A percentile compares a stretch with the other conserved stretches of the same genome.
Evolutionary conservation across 37 sponge, comb jelly and placozoan species (phyloP).

Genomic region (Corticium candelabrum): DNA sequence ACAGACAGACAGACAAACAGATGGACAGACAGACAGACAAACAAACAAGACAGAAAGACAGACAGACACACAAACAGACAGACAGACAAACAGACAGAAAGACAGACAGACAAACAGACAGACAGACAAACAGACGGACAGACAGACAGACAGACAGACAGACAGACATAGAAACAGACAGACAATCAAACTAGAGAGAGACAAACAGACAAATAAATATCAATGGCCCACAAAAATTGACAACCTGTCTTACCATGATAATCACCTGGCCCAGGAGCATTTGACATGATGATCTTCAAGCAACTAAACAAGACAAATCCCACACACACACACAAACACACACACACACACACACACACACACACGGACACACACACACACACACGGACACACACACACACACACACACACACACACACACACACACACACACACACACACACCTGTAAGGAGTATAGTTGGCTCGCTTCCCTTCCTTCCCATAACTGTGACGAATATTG

Average conservation of each 20-base stretch:
- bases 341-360: not conserved
- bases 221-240: not conserved
- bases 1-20: too few relatives aligned
- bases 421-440: not conserved
- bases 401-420: not conserved
- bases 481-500: slow-evolving; percentile 82
- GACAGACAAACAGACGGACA: too few relatives aligned
- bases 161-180: too few relatives aligned
- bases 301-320: slow-evolving; percentile 19
- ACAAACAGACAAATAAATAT: not conserved
- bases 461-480: slow-evolving; percentile 86
- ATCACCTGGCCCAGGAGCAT: slow-evolving; percentile 74
- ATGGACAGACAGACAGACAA: too few relatives aligned
- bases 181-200: not conserved
- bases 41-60: too few relatives aligned
- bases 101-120: too few relatives aligned
- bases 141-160: too few relatives aligned
- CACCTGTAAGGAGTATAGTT: slow-evolving; percentile 86
- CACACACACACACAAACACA: too few relatives aligned
- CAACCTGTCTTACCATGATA: slow-evolving; percentile 53
- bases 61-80: too few relatives aligned
- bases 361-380: not conserved
- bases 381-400: not conserved
- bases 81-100: too few relatives aligned
- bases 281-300: slow-evolving; percentile 82